Conservation (phyloP, 2,888 invertebrate genomes). For the Stomorhina lunata region DNA sequence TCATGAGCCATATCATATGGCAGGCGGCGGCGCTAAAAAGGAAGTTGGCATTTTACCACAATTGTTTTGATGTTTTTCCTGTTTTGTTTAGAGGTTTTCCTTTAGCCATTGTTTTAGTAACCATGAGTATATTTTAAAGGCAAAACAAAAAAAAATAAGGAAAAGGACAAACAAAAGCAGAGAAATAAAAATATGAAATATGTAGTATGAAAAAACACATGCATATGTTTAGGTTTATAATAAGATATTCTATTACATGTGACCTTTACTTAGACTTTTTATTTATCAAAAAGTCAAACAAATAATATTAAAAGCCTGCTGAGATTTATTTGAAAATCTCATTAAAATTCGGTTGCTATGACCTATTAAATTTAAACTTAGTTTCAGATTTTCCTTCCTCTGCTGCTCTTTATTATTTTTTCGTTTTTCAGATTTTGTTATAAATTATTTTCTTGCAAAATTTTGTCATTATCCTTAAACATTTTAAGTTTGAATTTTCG, state of each 20-base stretch:
- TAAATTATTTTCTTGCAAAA: not conserved
- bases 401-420: too few species aligned
- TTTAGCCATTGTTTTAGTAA: not conserved
- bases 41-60: slow-evolving; percentile 56
- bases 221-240: too few species aligned
- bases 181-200: not conserved
- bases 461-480: not conserved
- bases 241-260: too few species aligned
- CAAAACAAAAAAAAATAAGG: too few species aligned
- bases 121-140: not conserved
- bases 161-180: not conserved
- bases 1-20: slow-evolving; percentile 52
- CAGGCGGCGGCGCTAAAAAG: slow-evolving; percentile 29
- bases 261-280: not conserved
- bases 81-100: slow-evolving; percentile 32
- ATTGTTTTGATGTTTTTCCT: slow-evolving; percentile 46
- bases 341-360: not conserved
- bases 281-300: not conserved
- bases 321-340: not conserved
- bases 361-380: not conserved
- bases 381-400: not conserved
- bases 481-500: not conserved
- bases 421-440: not conserved
- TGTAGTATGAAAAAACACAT: not conserved
- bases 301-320: not conserved